These are phyloP conservation scores for Himalopsyche tibetana DNA, from an alignment of 2,888 invertebrate species.

Conservation along the genomic window DNA sequence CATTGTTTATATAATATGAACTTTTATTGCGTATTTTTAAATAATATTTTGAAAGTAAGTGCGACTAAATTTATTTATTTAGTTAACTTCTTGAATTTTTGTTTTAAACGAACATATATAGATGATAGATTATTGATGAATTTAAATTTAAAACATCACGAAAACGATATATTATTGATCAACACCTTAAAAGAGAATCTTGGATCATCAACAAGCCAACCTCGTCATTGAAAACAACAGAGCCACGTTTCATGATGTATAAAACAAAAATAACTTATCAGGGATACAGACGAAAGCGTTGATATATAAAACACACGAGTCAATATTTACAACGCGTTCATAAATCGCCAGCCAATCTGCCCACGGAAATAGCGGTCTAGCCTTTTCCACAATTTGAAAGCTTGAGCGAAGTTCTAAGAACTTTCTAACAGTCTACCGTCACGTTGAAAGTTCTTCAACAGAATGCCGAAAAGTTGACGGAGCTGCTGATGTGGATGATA, in stretches of 20 bases:
- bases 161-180: too few relatives aligned
- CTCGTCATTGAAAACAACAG: not conserved
- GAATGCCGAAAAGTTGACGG: constrained; percentile 25
- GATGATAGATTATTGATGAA: too few relatives aligned
- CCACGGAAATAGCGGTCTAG: not conserved
- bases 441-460: not conserved
- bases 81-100: too few relatives aligned
- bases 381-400: not conserved
- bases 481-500: not conserved
- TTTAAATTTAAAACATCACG: too few relatives aligned
- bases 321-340: constrained; percentile 26
- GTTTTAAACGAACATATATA: too few relatives aligned
- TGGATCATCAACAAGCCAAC: not conserved
- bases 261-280: constrained; percentile 14
- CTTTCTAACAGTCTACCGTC: not conserved
- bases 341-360: not conserved
- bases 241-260: not conserved
- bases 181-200: constrained; percentile 15
- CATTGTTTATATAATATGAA: too few relatives aligned
- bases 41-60: too few relatives aligned
- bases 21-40: too few relatives aligned
- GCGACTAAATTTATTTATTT: too few relatives aligned
- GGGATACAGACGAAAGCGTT: not conserved
- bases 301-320: not conserved
- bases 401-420: not conserved